Conservation (phyloP, 2,888 invertebrate species). For the Diloba caeruleocephala region DNA sequence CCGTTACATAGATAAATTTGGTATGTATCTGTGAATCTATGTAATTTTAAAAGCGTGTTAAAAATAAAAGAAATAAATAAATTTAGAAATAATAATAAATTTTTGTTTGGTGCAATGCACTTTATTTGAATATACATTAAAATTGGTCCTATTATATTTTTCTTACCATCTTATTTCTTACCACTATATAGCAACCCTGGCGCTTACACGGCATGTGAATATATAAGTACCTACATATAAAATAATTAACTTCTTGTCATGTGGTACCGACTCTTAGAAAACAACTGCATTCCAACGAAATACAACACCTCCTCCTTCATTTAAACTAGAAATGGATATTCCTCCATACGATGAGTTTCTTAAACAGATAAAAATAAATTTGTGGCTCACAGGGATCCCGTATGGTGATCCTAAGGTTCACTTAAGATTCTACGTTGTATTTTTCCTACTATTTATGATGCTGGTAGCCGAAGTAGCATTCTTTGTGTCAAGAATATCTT, state of each 20-base stretch:
- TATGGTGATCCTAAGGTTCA: slow-evolving; percentile 58
- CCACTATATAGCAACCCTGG: slow-evolving; percentile 17
- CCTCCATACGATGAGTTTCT: slow-evolving; percentile 70
- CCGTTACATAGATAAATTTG: too few relatives aligned
- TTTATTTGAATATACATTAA: too few relatives aligned
- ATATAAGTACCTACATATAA: not conserved
- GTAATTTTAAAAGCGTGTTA: too few relatives aligned
- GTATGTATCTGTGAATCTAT: too few relatives aligned
- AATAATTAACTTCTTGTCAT: slow-evolving; percentile 2
- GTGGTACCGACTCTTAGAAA: not conserved
- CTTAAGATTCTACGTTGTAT: slow-evolving; percentile 58
- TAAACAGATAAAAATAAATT: slow-evolving; percentile 67
- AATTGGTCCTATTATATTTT: not conserved
- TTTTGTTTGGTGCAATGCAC: too few relatives aligned
- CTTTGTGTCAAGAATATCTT: slow-evolving; percentile 67
- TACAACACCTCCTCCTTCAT: not conserved
- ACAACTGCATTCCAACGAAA: not conserved
- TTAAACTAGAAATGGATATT: slow-evolving; percentile 55
- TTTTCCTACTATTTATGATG: slow-evolving; percentile 54
- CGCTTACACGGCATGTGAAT: not conserved
- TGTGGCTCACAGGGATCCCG: slow-evolving; percentile 69
- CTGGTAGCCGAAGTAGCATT: slow-evolving; percentile 62
- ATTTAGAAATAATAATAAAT: too few relatives aligned
- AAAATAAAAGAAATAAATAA: too few relatives aligned
- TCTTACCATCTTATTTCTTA: too few relatives aligned